Base-by-base conservation (phyloP, 23 tunicate species). In the Trididemnum nubilum region DNA sequence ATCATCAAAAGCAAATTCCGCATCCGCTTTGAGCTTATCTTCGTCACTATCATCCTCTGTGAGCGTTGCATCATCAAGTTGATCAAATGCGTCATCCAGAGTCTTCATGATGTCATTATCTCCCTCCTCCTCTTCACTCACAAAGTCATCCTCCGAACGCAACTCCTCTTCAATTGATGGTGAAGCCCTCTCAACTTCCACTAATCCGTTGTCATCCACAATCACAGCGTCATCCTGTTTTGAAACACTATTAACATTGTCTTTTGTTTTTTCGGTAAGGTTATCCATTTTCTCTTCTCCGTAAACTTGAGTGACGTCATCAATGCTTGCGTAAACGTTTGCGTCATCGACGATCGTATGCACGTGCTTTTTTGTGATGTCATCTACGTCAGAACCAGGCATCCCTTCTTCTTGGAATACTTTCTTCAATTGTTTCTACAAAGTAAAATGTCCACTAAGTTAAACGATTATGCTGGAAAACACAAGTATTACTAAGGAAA, bases 21-120 rank as follows among this genome's bases (percentile, higher is more conserved):
- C n/a, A n/a, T n/a, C n/a, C n/a, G n/a, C n/a, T n/a, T n/a, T n/a
- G n/a, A n/a, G n/a, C n/a, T n/a, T n/a, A n/a, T n/a, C n/a, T n/a
- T n/a, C n/a, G n/a, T n/a, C n/a, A n/a, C n/a, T n/a, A n/a, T n/a
- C n/a, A n/a, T 61, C 67, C 5, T 26, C 26, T 21, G 26, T 12
- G 5, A 22, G 22, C n/a, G 67, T n/a, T 31, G 7, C 74, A 38
- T 67, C 74, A 67, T 67, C 74, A 24, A 67, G n/a, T 15, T 33
- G 9, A 3, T 67, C 21, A 12, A 67, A 33, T 9, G n/a, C 74
- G 37, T 67, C 74, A 33, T 67, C 74, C 31, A 67, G 31, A 7
- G 74, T 30, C 5, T 67, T 32, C 15, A 67, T 31, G 15, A n/a
- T 38, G 3, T 33, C 67, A 61, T 12, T 12, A 5, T 67, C 7